Evolutionary conservation across 2,113 vertebrate species (phyloP), one percentile per base, ranked within the genome.

Genomic region (Benthochromis sp.): DNA sequence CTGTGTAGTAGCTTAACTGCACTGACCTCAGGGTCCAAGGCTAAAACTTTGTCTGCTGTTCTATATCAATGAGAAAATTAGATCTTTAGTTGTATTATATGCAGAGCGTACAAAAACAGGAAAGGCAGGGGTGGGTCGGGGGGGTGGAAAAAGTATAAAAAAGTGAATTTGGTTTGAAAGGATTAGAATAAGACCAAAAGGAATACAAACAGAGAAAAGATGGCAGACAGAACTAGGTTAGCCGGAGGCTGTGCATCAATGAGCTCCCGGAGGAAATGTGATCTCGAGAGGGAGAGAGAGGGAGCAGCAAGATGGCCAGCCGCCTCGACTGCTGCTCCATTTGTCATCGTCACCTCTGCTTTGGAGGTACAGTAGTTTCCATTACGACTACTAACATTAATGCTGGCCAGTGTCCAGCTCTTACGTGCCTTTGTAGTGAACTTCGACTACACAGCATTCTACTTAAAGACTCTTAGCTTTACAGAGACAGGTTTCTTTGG

Each of bases 261-360:
- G 91, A 86, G 86, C 53, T 54, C 55, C 53, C 52, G 1, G 13
- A 85, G 88, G 90, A 84, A 88, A 90, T 86, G 17, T 82, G 82
- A 87, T 66, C 78, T 85, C 84, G 36, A 71, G 63, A 69, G 59
- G 19, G 63, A 66, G 52, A 53, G 54, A 57, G 34, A 21, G 55
- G 57, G 88, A 90, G 86, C 79, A 43, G 90, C 40, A 11, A 36
- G 84, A 88, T 40, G 78, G 69, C 86, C 85, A 45, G 82, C 54
- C 52, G 3, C 73, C 53, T 47, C 6, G 7, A 73, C 80, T 36
- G 85, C 69, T 84, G 90, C 81, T 81, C 86, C 73, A 89, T 94
- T 90, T 90, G 90, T 94, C 88, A 91, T 53, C 43, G 16, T 92
- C 92, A 63, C 83, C 80, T 84, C 84, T 84, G 86, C 80, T 90